Evolutionary conservation across 1,140 invertebrate species (phyloP).

Genomic region (Bicyclus anynana): DNA sequence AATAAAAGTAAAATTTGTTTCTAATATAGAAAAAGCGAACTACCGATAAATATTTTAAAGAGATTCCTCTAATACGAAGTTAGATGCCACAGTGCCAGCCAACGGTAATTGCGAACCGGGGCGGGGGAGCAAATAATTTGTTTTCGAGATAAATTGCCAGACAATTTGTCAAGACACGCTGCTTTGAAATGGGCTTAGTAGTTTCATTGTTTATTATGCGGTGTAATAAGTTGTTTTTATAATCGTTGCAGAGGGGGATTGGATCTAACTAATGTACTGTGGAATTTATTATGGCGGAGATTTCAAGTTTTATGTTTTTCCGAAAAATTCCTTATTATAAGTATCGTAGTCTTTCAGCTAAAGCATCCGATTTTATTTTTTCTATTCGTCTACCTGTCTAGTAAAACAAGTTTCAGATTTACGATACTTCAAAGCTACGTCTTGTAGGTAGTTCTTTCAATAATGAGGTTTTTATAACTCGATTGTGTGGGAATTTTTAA

Average conservation of each 20-base stretch:
- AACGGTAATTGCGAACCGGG: slow-evolving; percentile 22
- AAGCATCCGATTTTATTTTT: too few species aligned
- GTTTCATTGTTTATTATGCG: slow-evolving; percentile 15
- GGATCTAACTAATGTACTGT: not conserved
- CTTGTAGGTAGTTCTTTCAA: too few species aligned
- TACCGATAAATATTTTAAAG: not conserved
- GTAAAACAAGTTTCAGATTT: too few species aligned
- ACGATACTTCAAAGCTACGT: too few species aligned
- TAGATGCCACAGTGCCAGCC: slow-evolving; percentile 5
- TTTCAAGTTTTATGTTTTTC: not conserved
- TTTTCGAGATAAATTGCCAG: slow-evolving; percentile 26
- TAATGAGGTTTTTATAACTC: too few species aligned
- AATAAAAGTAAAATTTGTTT: too few species aligned
- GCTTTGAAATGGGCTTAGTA: slow-evolving; percentile 19
- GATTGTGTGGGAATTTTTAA: too few species aligned
- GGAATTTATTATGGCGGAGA: not conserved
- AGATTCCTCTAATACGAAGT: not conserved
- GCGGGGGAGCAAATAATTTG: slow-evolving; percentile 26
- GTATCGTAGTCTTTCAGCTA: too few species aligned
- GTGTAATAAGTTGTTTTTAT: slow-evolving; percentile 7
- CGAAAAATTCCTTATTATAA: too few species aligned
- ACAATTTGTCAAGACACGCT: slow-evolving; percentile 22
- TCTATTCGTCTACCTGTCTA: too few species aligned
- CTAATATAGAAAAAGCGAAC: not conserved
- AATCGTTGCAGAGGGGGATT: not conserved